Base-by-base conservation (phyloP, 53 echinoderm and acorn worm genomes). In the Crossaster papposus region DNA sequence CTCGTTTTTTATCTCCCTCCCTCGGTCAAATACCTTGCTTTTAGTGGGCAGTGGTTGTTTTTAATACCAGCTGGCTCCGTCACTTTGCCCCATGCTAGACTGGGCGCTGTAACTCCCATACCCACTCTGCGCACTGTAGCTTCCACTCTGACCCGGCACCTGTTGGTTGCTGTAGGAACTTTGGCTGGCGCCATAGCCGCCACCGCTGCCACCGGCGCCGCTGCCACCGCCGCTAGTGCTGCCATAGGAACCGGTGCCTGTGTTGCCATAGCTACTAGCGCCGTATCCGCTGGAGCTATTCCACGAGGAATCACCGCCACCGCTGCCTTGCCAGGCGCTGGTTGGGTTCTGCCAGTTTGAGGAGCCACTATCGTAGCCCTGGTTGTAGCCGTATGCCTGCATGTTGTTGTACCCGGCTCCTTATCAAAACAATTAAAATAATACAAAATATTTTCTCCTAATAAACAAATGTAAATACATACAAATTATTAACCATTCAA, bases 311-410 rank as follows among this genome's bases (percentile, higher is more conserved):
- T 87, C 87, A 0, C 87, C 87, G 53, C 85, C 73, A n/a, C n/a
- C n/a, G n/a, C n/a, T n/a, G 3, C 84, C 84, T 31, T 77, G 76
- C 76, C 87, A 75, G 33, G 62, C 75, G 70, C 20, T 70, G 75
- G 14, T 51, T 36, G 31, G 87, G 76, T 28, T 87, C 76, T 87
- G 87, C 87, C 87, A 87, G 75, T 77, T 77, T 2, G 87, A 85
- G 38, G 85, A 87, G 35, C 76, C 55, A 14, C 76, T 58, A 29
- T 75, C 82, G 28, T 82, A 65, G 44, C 68, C 68, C 14, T 51
- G 44, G 80, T 78, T 78, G 78, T 80, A 80, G 31, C 55, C 51
- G n/a, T 80, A 80, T 2, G 23, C 55, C 31, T 58, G 54, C 80
- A 58, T 58, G 80, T 32, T 58, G 58, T 78, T 78, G 51, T 38